These are phyloP conservation scores for Sebastes alutus DNA, from an alignment of 2,797 vertebrate species.

Conservation along the genomic window DNA sequence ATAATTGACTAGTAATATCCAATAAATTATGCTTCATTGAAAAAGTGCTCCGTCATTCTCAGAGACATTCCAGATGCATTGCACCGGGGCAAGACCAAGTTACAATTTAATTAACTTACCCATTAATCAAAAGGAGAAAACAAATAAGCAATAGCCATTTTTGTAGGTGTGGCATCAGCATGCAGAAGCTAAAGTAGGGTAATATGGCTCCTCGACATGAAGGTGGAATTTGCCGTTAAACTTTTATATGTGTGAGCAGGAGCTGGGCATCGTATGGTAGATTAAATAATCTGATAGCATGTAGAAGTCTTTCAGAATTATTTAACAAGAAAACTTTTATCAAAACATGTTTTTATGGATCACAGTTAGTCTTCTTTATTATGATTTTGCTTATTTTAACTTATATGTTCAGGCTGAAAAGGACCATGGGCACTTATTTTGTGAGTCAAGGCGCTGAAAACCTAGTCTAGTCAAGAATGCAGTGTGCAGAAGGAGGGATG, in stretches of 20 bases:
- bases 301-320: not conserved
- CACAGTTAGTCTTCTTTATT: not conserved
- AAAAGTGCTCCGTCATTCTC: not conserved
- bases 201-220: not conserved
- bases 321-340: not conserved
- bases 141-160: not conserved
- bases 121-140: conserved; percentile 24
- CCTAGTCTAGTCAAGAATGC: not conserved
- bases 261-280: not conserved
- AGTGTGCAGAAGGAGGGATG: not conserved
- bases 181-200: not conserved
- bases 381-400: not conserved
- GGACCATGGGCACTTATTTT: not conserved
- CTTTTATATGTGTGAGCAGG: not conserved
- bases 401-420: not conserved
- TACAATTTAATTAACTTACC: conserved; percentile 23
- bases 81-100: conserved; percentile 5
- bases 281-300: not conserved
- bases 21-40: not conserved
- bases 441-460: not conserved
- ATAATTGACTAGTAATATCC: conserved; percentile 2
- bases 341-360: not conserved
- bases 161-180: not conserved
- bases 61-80: not conserved
- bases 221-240: not conserved